These are phyloP conservation scores for Penaeus chinensis DNA, from an alignment of 1,140 invertebrate genomes.

Conservation along the genomic window DNA sequence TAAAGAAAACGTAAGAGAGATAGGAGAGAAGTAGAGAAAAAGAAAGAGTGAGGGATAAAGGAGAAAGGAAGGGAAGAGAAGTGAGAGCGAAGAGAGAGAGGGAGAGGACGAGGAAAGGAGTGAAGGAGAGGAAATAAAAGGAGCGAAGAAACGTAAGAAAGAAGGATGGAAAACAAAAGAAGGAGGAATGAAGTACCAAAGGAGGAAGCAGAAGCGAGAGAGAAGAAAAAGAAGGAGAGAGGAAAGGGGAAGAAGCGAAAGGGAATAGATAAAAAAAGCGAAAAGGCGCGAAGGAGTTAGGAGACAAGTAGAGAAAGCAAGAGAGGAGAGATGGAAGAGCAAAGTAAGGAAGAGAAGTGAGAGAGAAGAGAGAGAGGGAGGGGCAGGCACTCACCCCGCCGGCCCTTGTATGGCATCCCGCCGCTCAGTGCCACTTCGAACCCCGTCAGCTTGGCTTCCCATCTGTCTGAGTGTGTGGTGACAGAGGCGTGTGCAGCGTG, in stretches of 20 bases:
- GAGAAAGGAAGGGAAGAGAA: background rate
- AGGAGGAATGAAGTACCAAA: background rate
- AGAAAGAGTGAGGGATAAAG: background rate
- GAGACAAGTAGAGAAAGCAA: background rate
- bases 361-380: background rate
- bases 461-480: background rate
- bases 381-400: background rate
- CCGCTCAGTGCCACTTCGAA: no score
- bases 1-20: background rate
- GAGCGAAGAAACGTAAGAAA: background rate
- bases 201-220: no score
- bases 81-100: no score
- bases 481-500: background rate
- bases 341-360: no score
- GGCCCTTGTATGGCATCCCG: no score
- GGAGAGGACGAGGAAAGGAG: no score
- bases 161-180: background rate
- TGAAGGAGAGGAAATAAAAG: no score
- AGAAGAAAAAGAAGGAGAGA: no score
- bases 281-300: no score
- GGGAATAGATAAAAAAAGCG: no score
- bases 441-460: background rate
- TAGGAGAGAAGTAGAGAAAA: background rate
- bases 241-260: background rate
- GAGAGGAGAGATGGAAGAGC: no score